Percentiles rank a stretch among this genome's conserved stretches.
phyloP scores from a whole-genome alignment of 1,140 invertebrate genomes.

The Brachionus calyciflorus region DNA sequence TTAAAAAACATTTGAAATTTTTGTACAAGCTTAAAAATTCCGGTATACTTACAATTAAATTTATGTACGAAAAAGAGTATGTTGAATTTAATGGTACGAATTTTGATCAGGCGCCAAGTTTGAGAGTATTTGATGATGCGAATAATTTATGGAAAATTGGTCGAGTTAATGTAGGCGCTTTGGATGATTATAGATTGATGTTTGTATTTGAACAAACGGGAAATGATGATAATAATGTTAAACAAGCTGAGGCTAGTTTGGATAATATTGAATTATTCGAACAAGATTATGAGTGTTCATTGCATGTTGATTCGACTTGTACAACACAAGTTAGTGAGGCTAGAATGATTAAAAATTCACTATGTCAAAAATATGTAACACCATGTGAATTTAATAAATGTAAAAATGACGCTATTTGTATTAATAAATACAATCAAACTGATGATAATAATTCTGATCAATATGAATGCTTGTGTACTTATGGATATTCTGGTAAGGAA shows the following conservation, averaged over 20 bases:
- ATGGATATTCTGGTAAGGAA: slow-evolving; percentile 41
- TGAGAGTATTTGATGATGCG: not conserved
- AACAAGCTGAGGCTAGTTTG: slow-evolving; percentile 25
- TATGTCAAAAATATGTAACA: slow-evolving; percentile 35
- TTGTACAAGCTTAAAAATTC: slow-evolving; percentile 1
- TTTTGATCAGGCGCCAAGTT: not conserved
- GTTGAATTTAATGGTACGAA: not conserved
- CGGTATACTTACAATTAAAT: not conserved
- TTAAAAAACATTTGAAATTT: slow-evolving; percentile 9
- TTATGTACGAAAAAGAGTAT: slow-evolving; percentile 24
- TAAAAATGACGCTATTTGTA: slow-evolving; percentile 32
- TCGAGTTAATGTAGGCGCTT: not conserved
- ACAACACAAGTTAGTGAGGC: not conserved
- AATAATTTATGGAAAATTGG: not conserved
- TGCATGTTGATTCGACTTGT: slow-evolving; percentile 16
- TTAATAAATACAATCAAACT: not conserved
- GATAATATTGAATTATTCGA: slow-evolving; percentile 45
- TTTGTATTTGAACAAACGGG: slow-evolving; percentile 25
- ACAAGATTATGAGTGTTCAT: slow-evolving; percentile 26
- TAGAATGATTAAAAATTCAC: not conserved
- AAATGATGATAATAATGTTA: not conserved
- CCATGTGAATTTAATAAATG: slow-evolving; percentile 40
- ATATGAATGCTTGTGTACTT: slow-evolving; percentile 29
- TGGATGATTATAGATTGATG: slow-evolving; percentile 12
- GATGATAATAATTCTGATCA: not conserved